Conservation (phyloP, 2,888 invertebrate genomes). For the Rhogogaster chlorosoma region DNA sequence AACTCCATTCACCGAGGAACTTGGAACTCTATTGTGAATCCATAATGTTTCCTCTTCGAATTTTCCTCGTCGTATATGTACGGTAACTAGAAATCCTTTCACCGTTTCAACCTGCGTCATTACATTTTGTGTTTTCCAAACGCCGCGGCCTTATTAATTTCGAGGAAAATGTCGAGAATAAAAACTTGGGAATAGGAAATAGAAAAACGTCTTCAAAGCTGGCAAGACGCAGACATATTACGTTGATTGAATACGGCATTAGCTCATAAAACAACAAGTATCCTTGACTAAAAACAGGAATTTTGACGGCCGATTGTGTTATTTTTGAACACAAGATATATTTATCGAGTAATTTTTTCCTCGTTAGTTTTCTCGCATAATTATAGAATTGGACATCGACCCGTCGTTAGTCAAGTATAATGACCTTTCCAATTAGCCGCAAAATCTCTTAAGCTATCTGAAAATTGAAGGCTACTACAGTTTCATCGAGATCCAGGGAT, state of each 20-base stretch:
- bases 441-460: neutral
- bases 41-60: neutral
- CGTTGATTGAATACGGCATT: neutral
- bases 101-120: neutral
- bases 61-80: neutral
- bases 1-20: neutral
- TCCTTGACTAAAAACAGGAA: neutral
- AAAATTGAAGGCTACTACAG: neutral
- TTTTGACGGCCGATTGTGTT: neutral
- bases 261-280: neutral
- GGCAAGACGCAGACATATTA: no score
- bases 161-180: neutral
- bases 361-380: neutral
- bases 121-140: neutral
- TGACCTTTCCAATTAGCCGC: neutral
- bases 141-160: neutral
- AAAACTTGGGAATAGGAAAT: neutral
- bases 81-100: neutral
- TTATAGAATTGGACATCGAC: neutral
- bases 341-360: neutral
- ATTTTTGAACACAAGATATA: neutral
- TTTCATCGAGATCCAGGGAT: neutral
- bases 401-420: neutral
- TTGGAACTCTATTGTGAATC: neutral
- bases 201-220: neutral